Conservation (phyloP, 1,140 invertebrate species). For the Panulirus ornatus region DNA sequence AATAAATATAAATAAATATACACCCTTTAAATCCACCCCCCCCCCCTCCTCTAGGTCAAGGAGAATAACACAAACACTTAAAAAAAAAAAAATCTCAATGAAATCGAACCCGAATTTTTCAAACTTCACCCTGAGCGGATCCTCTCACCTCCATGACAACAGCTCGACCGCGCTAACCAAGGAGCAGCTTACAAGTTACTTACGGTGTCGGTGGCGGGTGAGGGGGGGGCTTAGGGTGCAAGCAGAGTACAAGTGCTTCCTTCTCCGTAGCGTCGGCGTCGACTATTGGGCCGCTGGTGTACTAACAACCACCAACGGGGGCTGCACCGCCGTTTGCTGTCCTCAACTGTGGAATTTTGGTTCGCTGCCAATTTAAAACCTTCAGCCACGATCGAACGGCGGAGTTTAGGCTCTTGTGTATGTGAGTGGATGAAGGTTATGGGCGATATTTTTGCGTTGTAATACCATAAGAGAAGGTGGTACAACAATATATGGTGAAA, state of each 20-base stretch:
- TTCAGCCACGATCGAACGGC: background rate
- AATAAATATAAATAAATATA: too few species aligned
- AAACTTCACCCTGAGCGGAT: background rate
- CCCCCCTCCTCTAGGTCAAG: too few species aligned
- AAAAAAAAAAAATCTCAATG: too few species aligned
- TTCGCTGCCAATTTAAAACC: slow-evolving; percentile 31
- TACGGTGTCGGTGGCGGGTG: slow-evolving; percentile 4
- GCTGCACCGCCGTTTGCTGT: slow-evolving; percentile 54
- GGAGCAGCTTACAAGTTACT: too few species aligned
- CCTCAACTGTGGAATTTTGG: slow-evolving; percentile 58
- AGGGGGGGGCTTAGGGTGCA: background rate
- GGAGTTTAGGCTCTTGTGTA: background rate
- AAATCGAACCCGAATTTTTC: too few species aligned
- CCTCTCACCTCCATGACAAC: background rate
- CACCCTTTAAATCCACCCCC: too few species aligned
- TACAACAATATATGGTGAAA: background rate
- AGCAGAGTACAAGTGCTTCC: slow-evolving; percentile 53
- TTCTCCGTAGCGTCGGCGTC: slow-evolving; percentile 50
- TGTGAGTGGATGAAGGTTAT: background rate
- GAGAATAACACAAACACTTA: too few species aligned
- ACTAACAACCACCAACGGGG: slow-evolving; percentile 48
- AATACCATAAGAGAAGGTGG: background rate
- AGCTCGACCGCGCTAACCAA: background rate
- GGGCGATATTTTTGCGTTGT: background rate
- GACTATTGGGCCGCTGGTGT: slow-evolving; percentile 51